Base-by-base conservation (phyloP, 2,888 invertebrate species). In the Choristoneura rosaceana region DNA sequence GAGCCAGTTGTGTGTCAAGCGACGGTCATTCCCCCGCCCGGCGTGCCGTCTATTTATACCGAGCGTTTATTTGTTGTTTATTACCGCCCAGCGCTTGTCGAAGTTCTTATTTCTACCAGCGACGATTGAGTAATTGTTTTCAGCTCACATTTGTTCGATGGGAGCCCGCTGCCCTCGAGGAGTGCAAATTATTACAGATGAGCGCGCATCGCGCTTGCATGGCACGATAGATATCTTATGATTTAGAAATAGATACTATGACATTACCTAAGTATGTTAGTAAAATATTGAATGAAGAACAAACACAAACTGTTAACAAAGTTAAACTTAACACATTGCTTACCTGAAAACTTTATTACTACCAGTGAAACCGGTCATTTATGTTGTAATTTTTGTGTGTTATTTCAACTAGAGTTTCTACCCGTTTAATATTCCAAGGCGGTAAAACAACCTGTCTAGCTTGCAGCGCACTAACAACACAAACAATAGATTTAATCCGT, bases 1-100 rank as follows among this genome's bases (percentile, higher is more conserved):
- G 94, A 90, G 92, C 93, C 85, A 87, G 88, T 92, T 92, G 89
- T 92, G 88, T 93, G 93, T 93, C 93, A 93, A 90, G 85, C 86
- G 84, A 81, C 92, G 94, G 93, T 93, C 93, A 89, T 91, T 93
- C 90, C 84, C 90, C 93, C 85, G 85, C 76, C 78, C 80, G 80
- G 84, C 84, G 87, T 86, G 81, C 83, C 83, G 84, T 80, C 93
- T 94, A 94, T 94, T 93, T 93, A 91, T 92, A 90, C 85, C 74
- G 83, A 80, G 76, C 84, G 87, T 86, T 90, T 92, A 90, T 91
- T 89, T 90, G 89, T 90, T 92, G 88, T 90, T 92, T 91, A 90
- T 88, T 90, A 85, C 82, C 79, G 80, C 78, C 82, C 79, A 80
- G 77, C 76, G 80, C 78, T 78, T 80, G 81, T 77, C 79, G 80